These are phyloP conservation scores for Pampus argenteus DNA, from an alignment of 2,797 vertebrate genomes.

Conservation along the genomic window DNA sequence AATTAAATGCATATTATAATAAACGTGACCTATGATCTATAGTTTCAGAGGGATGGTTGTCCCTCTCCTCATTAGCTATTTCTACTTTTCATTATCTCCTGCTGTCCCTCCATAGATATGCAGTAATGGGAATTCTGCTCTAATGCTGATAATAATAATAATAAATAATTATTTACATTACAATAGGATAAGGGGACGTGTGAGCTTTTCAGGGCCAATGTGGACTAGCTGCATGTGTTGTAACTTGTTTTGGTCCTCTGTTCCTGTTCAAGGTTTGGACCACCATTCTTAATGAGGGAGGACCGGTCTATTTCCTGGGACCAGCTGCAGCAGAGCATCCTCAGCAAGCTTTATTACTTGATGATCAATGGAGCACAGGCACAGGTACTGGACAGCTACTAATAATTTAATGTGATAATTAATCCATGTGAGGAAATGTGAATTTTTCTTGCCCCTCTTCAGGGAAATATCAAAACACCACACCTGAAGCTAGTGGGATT, in stretches of 20 bases:
- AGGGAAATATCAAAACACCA: background rate
- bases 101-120: conserved; percentile 20
- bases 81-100: conserved; percentile 35
- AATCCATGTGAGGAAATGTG: background rate
- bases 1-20: conserved; percentile 58
- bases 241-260: background rate
- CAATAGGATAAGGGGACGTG: conserved; percentile 8
- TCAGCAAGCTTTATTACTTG: conserved; percentile 90
- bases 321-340: conserved; percentile 93
- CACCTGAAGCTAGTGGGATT: background rate
- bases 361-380: conserved; percentile 88
- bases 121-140: conserved; percentile 47
- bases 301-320: conserved; percentile 92
- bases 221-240: no score
- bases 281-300: conserved; percentile 91
- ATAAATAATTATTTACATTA: conserved; percentile 42
- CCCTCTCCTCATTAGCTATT: conserved; percentile 42
- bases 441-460: background rate
- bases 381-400: conserved; percentile 81
- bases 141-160: conserved; percentile 24
- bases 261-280: conserved; percentile 89
- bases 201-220: background rate
- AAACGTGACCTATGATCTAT: conserved; percentile 53
- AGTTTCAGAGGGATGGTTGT: conserved; percentile 29
- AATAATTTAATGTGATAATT: background rate